Evolutionary conservation across 2,888 invertebrate species (phyloP).

Genomic region (Drosophila fungiperda): DNA sequence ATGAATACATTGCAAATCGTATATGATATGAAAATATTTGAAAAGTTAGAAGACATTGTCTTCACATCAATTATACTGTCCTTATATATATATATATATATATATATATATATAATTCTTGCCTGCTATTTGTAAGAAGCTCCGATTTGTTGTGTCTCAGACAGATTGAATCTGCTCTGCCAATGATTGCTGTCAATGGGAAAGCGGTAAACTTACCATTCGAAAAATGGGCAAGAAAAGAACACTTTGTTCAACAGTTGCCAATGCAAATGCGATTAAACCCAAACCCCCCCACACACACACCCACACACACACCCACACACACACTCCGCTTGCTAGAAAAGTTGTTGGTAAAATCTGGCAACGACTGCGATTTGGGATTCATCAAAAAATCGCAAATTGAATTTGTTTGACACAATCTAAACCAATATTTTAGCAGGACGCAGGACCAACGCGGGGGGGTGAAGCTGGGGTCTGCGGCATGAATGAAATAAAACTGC

Average conservation of each 20-base stretch:
- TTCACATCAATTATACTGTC: not conserved
- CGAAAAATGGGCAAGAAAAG: not conserved
- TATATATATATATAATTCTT: not conserved
- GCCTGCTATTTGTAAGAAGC: conserved; percentile 1
- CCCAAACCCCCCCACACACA: no score
- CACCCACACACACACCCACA: no score
- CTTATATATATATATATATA: not conserved
- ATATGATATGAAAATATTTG: no score
- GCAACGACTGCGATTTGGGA: conserved; percentile 37
- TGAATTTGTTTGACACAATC: conserved; percentile 80
- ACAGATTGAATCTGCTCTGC: conserved; percentile 10
- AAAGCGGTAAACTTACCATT: not conserved
- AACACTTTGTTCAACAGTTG: conserved; percentile 14
- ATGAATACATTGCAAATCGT: not conserved
- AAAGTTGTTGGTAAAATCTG: conserved; percentile 3
- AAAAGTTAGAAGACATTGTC: not conserved
- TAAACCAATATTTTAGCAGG: conserved; percentile 77
- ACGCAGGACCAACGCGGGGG: not conserved
- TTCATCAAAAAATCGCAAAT: conserved; percentile 75
- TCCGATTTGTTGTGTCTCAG: not conserved
- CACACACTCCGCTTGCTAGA: not conserved
- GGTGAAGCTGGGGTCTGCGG: conserved; percentile 5
- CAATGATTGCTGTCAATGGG: conserved; percentile 17
- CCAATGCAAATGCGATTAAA: conserved; percentile 27
- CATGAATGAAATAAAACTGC: conserved; percentile 1